Evolutionary conservation across 2,888 invertebrate species (phyloP).

Genomic region (Hydraecia micacea): DNA sequence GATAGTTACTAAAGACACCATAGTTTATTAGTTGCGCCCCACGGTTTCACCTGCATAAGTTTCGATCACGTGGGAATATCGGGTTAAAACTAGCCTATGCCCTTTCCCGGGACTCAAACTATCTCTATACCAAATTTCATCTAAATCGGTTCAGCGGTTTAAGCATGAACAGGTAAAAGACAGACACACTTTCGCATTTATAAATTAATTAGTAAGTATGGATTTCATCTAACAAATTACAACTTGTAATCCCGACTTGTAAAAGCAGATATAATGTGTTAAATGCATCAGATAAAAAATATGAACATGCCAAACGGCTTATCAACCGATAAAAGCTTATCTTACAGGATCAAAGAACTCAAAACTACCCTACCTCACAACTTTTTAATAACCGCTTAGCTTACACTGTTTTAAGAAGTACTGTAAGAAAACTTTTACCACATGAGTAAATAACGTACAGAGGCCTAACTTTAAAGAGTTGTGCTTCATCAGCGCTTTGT

Average conservation of each 20-base stretch:
- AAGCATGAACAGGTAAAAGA: too few relatives aligned
- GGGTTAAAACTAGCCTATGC: too few relatives aligned
- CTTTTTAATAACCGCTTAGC: slow-evolving; percentile 36
- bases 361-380: slow-evolving; percentile 26
- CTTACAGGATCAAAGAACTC: slow-evolving; percentile 23
- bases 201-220: too few relatives aligned
- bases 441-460: slow-evolving; percentile 31
- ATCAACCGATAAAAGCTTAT: slow-evolving; percentile 30
- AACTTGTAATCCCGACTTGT: neutral
- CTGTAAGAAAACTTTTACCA: neutral
- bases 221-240: neutral
- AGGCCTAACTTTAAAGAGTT: slow-evolving; percentile 10
- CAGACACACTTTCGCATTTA: too few relatives aligned
- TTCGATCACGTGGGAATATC: too few relatives aligned
- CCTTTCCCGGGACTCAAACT: too few relatives aligned
- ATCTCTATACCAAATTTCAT: too few relatives aligned
- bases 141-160: too few relatives aligned
- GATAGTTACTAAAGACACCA: too few relatives aligned
- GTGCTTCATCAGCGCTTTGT: neutral
- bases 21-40: too few relatives aligned
- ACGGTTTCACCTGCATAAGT: too few relatives aligned
- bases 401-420: slow-evolving; percentile 22
- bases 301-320: slow-evolving; percentile 11
- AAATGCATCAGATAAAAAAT: slow-evolving; percentile 24
- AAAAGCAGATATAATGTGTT: neutral